Conservation (phyloP, 2,113 vertebrate species). For the Mesembrinibis cayennensis region DNA sequence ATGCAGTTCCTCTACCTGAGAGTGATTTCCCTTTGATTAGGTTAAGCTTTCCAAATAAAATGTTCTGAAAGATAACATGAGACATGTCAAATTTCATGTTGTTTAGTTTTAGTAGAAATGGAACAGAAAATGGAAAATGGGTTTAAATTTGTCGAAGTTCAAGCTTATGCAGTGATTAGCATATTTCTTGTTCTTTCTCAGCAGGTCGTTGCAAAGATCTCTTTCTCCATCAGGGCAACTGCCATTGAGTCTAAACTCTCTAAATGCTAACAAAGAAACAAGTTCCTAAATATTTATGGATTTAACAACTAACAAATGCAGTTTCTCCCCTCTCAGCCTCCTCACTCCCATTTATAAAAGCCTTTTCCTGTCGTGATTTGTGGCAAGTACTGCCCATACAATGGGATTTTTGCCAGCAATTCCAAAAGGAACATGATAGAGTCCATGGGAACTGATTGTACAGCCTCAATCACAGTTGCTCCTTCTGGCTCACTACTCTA, state of each 20-base stretch:
- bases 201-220: not conserved
- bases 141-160: not conserved
- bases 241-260: not conserved
- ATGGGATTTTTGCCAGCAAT: not conserved
- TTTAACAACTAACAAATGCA: not conserved
- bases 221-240: not conserved
- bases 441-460: not conserved
- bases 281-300: not conserved
- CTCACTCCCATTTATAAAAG: not conserved
- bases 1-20: not conserved
- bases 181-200: not conserved
- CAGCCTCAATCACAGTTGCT: not conserved
- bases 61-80: not conserved
- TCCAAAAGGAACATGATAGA: not conserved
- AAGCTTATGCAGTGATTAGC: not conserved
- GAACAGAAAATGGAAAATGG: not conserved
- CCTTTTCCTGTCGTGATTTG: not conserved
- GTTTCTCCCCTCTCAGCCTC: not conserved
- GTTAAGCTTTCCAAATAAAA: conserved; percentile 13
- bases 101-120: not conserved
- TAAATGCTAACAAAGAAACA: not conserved
- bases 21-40: not conserved
- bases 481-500: not conserved
- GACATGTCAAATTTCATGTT: not conserved
- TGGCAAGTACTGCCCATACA: not conserved